Evolutionary conservation across 2,888 invertebrate genomes (phyloP).

Genomic region (Idaea aversata): DNA sequence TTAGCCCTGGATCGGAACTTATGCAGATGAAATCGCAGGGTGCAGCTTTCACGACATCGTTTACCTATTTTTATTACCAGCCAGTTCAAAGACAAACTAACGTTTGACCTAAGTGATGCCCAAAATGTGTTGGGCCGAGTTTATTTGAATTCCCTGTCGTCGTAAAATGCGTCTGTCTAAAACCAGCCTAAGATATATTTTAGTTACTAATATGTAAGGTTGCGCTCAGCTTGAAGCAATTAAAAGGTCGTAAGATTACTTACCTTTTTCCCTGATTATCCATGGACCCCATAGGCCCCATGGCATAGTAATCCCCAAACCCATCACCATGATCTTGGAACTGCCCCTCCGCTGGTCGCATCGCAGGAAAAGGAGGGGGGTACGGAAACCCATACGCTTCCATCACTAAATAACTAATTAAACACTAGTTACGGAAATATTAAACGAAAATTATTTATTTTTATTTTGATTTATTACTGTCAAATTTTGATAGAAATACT

Average conservation of each 20-base stretch:
- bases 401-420: slow-evolving; percentile 37
- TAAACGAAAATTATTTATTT: slow-evolving; percentile 1
- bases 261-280: slow-evolving; percentile 45
- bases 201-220: too few species aligned
- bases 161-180: too few species aligned
- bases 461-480: background rate
- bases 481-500: slow-evolving; percentile 10
- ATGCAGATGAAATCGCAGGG: too few species aligned
- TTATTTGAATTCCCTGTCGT: too few species aligned
- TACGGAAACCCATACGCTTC: slow-evolving; percentile 61
- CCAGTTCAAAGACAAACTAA: too few species aligned
- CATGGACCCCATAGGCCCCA: slow-evolving; percentile 44
- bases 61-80: background rate
- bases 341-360: slow-evolving; percentile 42
- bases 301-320: slow-evolving; percentile 60
- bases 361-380: slow-evolving; percentile 43
- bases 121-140: too few species aligned
- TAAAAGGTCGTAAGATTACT: background rate
- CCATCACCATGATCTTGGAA: slow-evolving; percentile 69
- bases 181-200: too few species aligned
- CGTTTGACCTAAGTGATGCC: too few species aligned
- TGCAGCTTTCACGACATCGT: background rate
- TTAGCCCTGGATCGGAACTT: too few species aligned
- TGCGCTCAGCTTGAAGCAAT: too few species aligned
- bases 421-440: background rate